These are phyloP conservation scores for Eupithecia inturbata DNA, from an alignment of 2,888 invertebrate species.

Conservation along the genomic window DNA sequence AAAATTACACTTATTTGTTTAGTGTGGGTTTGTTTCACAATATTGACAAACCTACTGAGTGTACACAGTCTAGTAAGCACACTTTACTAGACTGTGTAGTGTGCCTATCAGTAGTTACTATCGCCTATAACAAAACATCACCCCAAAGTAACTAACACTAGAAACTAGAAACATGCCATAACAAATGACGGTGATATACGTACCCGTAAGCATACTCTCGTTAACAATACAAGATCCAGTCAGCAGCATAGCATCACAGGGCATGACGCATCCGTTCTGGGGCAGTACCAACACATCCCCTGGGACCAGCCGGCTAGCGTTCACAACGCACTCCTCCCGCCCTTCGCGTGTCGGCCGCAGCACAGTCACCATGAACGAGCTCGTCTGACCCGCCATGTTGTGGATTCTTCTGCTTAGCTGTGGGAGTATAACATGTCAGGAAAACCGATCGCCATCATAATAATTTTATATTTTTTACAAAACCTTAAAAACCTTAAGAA, in stretches of 20 bases:
- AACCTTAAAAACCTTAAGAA: no score
- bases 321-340: slow-evolving; percentile 80
- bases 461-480: no score
- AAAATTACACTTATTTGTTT: not conserved
- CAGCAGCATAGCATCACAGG: slow-evolving; percentile 93
- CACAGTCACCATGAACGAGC: slow-evolving; percentile 85
- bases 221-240: slow-evolving; percentile 96
- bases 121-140: no score
- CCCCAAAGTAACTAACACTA: no score
- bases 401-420: slow-evolving; percentile 88
- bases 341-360: slow-evolving; percentile 73
- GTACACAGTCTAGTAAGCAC: not conserved
- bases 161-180: no score
- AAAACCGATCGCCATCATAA: not conserved
- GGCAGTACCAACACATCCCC: slow-evolving; percentile 94
- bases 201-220: slow-evolving; percentile 97
- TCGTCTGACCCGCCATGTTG: slow-evolving; percentile 86
- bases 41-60: not conserved
- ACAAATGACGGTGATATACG: not conserved
- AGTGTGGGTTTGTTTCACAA: not conserved
- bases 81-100: no score
- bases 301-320: slow-evolving; percentile 88
- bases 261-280: slow-evolving; percentile 89
- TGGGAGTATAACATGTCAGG: slow-evolving; percentile 8
- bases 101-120: not conserved